Evolutionary conservation across 2,888 invertebrate species (phyloP).

Genomic region (Ashinkailepas kermadecensis): DNA sequence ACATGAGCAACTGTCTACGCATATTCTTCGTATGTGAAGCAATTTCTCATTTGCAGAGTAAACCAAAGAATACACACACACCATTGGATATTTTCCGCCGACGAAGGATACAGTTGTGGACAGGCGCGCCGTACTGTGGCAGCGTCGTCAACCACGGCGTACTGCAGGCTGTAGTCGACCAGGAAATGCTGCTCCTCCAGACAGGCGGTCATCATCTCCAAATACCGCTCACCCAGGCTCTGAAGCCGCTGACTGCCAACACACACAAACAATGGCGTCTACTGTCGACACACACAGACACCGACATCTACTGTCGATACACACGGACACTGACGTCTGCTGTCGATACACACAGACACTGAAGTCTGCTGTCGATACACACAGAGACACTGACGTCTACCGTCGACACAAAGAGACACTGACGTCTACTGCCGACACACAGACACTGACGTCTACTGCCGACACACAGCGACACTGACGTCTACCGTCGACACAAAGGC

Average conservation of each 20-base stretch:
- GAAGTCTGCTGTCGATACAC: too few relatives aligned
- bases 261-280: too few relatives aligned
- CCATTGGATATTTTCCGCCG: not conserved
- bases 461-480: too few relatives aligned
- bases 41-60: not conserved
- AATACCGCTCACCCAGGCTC: slow-evolving; percentile 42
- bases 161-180: slow-evolving; percentile 58
- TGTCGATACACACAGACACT: too few relatives aligned
- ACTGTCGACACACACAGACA: too few relatives aligned
- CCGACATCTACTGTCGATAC: too few relatives aligned
- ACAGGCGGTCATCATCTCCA: slow-evolving; percentile 47
- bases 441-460: too few relatives aligned
- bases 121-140: slow-evolving; percentile 41
- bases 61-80: not conserved
- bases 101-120: slow-evolving; percentile 19
- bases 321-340: too few relatives aligned
- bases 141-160: slow-evolving; percentile 61
- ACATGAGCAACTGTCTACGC: not conserved
- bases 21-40: not conserved
- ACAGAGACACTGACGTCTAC: too few relatives aligned
- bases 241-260: slow-evolving; percentile 9
- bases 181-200: slow-evolving; percentile 54
- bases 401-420: too few relatives aligned
- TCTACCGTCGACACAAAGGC: too few relatives aligned
- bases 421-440: too few relatives aligned